phyloP scores from a whole-genome alignment of 1,140 invertebrate species.

The Trichomalopsis sarcophagae region DNA sequence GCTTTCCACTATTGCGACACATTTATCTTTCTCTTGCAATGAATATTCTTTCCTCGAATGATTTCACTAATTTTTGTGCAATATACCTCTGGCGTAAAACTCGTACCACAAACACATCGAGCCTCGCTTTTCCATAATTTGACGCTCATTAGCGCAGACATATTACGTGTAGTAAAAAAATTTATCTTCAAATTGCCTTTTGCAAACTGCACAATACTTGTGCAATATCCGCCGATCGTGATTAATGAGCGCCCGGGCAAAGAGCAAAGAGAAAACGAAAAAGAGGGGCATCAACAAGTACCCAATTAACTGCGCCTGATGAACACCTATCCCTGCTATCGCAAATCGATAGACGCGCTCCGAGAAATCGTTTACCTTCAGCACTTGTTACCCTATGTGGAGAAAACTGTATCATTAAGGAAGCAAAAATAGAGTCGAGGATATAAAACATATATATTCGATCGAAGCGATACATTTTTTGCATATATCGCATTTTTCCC shows the following conservation, averaged over 20 bases:
- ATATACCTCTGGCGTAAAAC: not conserved
- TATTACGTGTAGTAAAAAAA: too few relatives aligned
- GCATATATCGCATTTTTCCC: not conserved
- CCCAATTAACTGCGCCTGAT: not conserved
- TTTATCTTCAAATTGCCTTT: too few relatives aligned
- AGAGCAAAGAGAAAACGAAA: not conserved
- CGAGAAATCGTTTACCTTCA: not conserved
- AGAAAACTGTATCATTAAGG: not conserved
- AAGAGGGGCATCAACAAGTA: not conserved
- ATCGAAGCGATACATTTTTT: not conserved
- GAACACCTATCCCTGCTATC: not conserved
- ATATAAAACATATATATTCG: not conserved
- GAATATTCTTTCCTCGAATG: not conserved
- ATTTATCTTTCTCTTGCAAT: not conserved
- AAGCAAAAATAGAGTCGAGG: not conserved
- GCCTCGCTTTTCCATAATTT: not conserved
- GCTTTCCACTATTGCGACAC: slow-evolving; percentile 24
- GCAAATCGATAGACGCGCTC: not conserved
- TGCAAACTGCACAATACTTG: not conserved
- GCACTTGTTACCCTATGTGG: too few relatives aligned
- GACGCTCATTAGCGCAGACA: not conserved
- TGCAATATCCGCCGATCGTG: not conserved
- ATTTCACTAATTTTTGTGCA: not conserved
- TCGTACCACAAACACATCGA: not conserved
- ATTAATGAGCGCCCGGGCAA: not conserved